Base-by-base conservation (phyloP, 2,797 vertebrate species). In the Ara ararauna region DNA sequence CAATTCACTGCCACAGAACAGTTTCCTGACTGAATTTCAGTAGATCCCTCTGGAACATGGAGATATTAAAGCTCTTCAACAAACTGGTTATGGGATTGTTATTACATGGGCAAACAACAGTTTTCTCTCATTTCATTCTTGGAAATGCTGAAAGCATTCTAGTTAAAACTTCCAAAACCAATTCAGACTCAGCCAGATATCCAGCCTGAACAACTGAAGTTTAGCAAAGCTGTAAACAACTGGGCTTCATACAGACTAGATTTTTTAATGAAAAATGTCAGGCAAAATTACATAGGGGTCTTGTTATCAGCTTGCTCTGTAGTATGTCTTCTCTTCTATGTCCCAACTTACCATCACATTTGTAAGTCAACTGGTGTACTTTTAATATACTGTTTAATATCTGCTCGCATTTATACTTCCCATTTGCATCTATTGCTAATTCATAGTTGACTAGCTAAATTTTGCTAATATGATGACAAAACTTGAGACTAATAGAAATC, bases 71-170 rank as follows among this genome's bases (percentile, higher is more conserved):
- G 60, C 50, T 89, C 65, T 85, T 94, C 68, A 94, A 45, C 32
- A 68, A 90, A 93, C 85, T 38, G 51, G 32, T 80, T 80, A 75
- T 50, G 45, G 24, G 65, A 90, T 78, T 93, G 67, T 92, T 94
- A 95, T 91, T 83, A 90, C 72, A 92, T 85, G 81, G 79, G 38
- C 87, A 94, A 96, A 89, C 72, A 94, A 84, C 71, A 67, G 65
- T 90, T 92, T 94, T 80, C 58, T 92, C 75, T 87, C 80, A 42
- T 85, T 75, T 94, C 70, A 78, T 92, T 96, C 90, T 80, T 95
- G 82, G 96, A 96, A 97, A 94, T 72, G 75, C 90, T 89, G 42
- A 75, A 74, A 94, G 87, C 78, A 76, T 87, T 96, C 75, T 91
- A 85, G 40, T 2, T 75, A 62, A 92, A 96, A 85, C 65, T 92